Evolutionary conservation across 2,113 vertebrate species (phyloP).

Genomic region (Passer domesticus): DNA sequence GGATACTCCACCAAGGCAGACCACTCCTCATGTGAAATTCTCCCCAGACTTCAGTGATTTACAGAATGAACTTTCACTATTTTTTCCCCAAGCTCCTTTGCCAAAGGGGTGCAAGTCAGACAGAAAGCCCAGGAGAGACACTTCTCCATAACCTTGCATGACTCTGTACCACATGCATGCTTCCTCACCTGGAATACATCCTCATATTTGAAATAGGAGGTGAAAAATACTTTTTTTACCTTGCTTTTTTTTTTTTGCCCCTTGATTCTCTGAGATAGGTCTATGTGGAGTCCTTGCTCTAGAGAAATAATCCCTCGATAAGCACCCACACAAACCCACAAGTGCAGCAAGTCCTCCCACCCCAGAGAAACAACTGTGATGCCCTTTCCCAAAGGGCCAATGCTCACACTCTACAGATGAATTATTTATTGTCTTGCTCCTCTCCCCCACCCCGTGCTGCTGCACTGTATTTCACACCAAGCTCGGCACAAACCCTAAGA

Average conservation of each 20-base stretch:
- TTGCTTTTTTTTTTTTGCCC: no score
- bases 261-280: fast-evolving
- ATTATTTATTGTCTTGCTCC: conserved; percentile 55
- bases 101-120: background rate
- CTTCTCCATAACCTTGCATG: background rate
- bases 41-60: background rate
- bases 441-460: background rate
- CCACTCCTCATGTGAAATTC: background rate
- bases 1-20: background rate
- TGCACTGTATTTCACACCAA: conserved; percentile 62
- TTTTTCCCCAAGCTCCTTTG: background rate
- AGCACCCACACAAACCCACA: background rate
- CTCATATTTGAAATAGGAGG: background rate
- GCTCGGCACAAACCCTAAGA: background rate
- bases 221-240: background rate
- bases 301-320: background rate
- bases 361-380: background rate
- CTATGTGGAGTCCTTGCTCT: background rate
- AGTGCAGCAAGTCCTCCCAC: background rate
- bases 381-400: conserved; percentile 14
- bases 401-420: conserved; percentile 33
- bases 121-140: background rate
- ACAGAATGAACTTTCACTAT: background rate
- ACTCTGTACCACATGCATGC: fast-evolving
- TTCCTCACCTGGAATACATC: background rate